Conservation (phyloP, 2,113 vertebrate species). For the Lasiurus cinereus region DNA sequence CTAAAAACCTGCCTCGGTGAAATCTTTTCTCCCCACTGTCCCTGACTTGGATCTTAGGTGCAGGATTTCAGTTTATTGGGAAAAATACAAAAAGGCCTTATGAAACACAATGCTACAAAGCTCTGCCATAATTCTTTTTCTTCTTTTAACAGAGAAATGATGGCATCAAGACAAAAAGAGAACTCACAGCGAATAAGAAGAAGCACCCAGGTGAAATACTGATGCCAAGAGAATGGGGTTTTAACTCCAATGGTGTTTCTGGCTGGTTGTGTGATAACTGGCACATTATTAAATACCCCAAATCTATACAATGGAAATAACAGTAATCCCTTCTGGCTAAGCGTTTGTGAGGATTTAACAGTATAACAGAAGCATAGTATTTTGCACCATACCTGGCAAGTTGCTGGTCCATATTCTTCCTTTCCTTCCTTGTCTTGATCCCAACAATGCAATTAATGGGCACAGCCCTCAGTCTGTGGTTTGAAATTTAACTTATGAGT, state of each 20-base stretch:
- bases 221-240: not conserved
- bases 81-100: not conserved
- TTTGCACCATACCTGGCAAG: not conserved
- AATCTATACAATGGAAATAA: not conserved
- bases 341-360: not conserved
- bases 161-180: conserved; percentile 44
- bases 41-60: not conserved
- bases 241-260: not conserved
- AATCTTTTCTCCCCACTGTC: not conserved
- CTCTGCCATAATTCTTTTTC: not conserved
- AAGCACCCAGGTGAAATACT: conserved; percentile 62
- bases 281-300: not conserved
- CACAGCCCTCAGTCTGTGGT: not conserved
- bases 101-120: not conserved
- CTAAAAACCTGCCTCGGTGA: not conserved
- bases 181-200: not conserved
- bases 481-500: not conserved
- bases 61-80: not conserved
- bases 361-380: not conserved
- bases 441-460: not conserved
- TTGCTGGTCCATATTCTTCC: not conserved
- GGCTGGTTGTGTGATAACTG: too few relatives aligned
- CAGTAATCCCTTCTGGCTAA: not conserved
- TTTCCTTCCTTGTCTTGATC: not conserved
- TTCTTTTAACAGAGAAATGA: conserved; percentile 53